Conservation (phyloP, 2,888 invertebrate species). For the Escarpia spicata region DNA sequence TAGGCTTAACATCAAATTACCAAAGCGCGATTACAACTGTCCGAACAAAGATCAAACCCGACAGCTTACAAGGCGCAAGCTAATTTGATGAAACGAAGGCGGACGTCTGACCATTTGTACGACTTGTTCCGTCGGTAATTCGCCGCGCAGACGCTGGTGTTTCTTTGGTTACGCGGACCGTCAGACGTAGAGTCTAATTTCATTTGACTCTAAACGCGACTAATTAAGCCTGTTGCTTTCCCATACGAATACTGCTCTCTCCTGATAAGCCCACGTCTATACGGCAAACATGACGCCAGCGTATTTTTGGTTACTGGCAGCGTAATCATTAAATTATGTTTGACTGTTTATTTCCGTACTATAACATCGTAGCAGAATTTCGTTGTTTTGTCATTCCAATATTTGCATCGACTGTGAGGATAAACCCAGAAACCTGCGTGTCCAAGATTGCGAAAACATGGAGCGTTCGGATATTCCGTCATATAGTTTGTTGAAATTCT, state of each 20-base stretch:
- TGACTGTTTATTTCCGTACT: not conserved
- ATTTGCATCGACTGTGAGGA: not conserved
- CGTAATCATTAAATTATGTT: not conserved
- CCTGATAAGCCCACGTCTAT: not conserved
- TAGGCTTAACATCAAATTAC: not conserved
- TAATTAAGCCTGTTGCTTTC: not conserved
- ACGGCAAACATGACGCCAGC: not conserved
- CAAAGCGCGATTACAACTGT: not conserved
- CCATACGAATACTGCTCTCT: not conserved
- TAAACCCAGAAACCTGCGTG: not conserved
- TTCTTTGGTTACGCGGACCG: not conserved
- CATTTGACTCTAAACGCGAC: not conserved
- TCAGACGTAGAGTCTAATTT: constrained; percentile 12
- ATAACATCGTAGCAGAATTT: not conserved
- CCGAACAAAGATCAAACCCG: not conserved
- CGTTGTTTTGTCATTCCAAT: not conserved
- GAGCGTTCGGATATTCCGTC: too few relatives aligned
- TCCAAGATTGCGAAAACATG: too few relatives aligned
- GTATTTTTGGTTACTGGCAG: not conserved
- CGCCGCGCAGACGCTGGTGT: not conserved
- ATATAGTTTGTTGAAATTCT: too few relatives aligned
- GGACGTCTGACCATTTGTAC: not conserved
- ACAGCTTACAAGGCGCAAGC: not conserved
- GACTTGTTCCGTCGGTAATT: not conserved
- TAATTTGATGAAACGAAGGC: constrained; percentile 3